A percentile compares a stretch with the other conserved stretches of the same genome.
These are phyloP conservation scores for Prosapia bicincta DNA, from an alignment of 2,888 invertebrate species.

Conservation along the genomic window DNA sequence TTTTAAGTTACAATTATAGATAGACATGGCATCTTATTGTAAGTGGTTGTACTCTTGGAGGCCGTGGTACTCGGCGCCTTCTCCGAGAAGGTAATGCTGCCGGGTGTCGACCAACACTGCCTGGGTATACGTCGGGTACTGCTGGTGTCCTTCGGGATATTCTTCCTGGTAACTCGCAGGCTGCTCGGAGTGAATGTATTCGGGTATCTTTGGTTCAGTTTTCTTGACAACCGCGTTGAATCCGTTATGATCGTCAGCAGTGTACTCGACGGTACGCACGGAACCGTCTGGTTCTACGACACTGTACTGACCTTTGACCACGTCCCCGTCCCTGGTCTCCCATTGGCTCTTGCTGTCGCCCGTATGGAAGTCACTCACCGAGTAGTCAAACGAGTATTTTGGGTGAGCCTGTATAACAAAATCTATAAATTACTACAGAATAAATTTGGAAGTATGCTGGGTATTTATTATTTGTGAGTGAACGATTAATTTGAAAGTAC, in stretches of 20 bases:
- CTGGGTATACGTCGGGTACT: not conserved
- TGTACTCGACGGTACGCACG: slow-evolving; percentile 19
- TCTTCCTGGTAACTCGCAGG: not conserved
- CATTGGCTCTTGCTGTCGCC: slow-evolving; percentile 21
- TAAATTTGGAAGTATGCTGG: too few relatives aligned
- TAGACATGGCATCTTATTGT: too few relatives aligned
- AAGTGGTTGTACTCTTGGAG: not conserved
- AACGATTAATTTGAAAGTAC: too few relatives aligned
- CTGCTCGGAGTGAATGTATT: not conserved
- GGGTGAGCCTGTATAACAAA: slow-evolving; percentile 16
- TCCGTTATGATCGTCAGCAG: slow-evolving; percentile 21
- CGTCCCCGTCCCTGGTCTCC: slow-evolving; percentile 22
- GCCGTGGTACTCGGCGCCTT: not conserved
- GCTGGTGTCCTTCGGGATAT: not conserved
- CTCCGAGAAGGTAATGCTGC: not conserved
- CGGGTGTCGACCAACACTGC: not conserved
- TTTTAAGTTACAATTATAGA: too few relatives aligned
- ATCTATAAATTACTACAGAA: too few relatives aligned
- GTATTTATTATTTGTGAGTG: too few relatives aligned
- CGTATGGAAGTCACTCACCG: slow-evolving; percentile 19
- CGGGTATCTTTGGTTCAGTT: slow-evolving; percentile 13
- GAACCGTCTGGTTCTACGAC: slow-evolving; percentile 17
- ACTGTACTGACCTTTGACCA: slow-evolving; percentile 18
- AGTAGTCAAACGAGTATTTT: slow-evolving; percentile 20
- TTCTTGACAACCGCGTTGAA: slow-evolving; percentile 22